These are phyloP conservation scores for Heliangelus exortis DNA, from an alignment of 2,797 vertebrate species.

Conservation along the genomic window DNA sequence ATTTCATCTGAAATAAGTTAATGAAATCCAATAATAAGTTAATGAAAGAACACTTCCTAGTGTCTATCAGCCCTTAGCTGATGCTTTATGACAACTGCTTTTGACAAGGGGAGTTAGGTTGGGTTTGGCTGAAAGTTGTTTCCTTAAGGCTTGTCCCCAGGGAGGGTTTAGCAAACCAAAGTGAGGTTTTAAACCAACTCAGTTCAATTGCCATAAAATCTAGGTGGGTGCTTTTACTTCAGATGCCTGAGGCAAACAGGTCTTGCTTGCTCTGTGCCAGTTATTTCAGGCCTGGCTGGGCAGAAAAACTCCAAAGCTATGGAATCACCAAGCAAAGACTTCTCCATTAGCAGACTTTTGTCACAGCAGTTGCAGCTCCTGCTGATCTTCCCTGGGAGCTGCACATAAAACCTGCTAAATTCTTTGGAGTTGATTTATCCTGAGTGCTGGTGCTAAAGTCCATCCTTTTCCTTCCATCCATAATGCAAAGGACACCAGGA, in stretches of 20 bases:
- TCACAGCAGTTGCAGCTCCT: not conserved
- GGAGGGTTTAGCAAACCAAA: not conserved
- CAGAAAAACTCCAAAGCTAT: not conserved
- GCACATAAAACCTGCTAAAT: not conserved
- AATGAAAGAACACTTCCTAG: not conserved
- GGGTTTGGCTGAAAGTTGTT: not conserved
- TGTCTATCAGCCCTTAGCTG: not conserved
- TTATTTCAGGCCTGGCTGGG: not conserved
- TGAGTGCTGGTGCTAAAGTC: not conserved
- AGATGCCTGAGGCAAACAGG: not conserved
- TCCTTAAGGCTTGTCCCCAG: not conserved
- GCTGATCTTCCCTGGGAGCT: not conserved
- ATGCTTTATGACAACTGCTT: not conserved
- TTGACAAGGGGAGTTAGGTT: not conserved
- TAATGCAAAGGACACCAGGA: not conserved
- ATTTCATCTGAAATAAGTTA: not conserved
- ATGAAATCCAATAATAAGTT: not conserved
- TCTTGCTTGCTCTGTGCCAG: not conserved
- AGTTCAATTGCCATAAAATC: slow-evolving; percentile 22
- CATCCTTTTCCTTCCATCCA: not conserved
- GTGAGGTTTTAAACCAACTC: not conserved
- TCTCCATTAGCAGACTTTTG: not conserved
- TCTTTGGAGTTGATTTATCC: not conserved
- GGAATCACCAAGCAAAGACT: not conserved
- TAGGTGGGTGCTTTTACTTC: not conserved